Evolutionary conservation across 2,888 invertebrate genomes (phyloP), one percentile per base, ranked within the genome.

Genomic region (Harpagoxenus sublaevis): DNA sequence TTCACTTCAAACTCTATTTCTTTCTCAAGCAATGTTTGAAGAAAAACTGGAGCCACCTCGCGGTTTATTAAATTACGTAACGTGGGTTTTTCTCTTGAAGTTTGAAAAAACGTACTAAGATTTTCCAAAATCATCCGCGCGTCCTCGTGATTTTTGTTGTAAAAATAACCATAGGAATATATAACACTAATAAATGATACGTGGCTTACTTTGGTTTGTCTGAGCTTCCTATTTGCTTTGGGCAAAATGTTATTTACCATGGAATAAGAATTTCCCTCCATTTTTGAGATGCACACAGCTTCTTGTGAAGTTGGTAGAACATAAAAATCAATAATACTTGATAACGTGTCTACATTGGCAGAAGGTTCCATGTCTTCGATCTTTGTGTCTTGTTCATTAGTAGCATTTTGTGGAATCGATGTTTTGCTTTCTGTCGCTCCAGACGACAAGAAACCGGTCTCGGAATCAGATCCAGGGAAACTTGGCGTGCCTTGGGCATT

Each of bases 101-200:
- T 2, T 23, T 0, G 0, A 18, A 28, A 68, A 0, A 4, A 28
- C 2, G 3, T 28, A 31, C 31, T 18, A 55, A 78, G 42, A 31
- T 55, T 57, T 45, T 0, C 15, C 8, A 35, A 5, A 1, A 77
- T 55, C 31, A 78, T 45, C n/a, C 45, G 31, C 10, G 42, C 55
- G 0, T 78, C 2, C 0, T 74, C 15, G 15, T 53, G 6, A 51
- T 70, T 15, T 42, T 28, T 48, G 18, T 60, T 8, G 28, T 3
- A 3, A 53, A 60, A 83, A 3, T 18, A 9, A 51, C 90, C 90
- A 35, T 35, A 89, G 0, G 28, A 39, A n/a, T 70, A 88, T 45
- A 86, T 28, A 15, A 88, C 1, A 2, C 6, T 42, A 28, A 3
- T n/a, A 18, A 78, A 78, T 4, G 15, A 6, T 23, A 35, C 18